A percentile compares a stretch with the other conserved stretches of the same genome.
Evolutionary conservation across 2,113 vertebrate genomes (phyloP).

Genomic region (Rhinopomastus cyanomelas): DNA sequence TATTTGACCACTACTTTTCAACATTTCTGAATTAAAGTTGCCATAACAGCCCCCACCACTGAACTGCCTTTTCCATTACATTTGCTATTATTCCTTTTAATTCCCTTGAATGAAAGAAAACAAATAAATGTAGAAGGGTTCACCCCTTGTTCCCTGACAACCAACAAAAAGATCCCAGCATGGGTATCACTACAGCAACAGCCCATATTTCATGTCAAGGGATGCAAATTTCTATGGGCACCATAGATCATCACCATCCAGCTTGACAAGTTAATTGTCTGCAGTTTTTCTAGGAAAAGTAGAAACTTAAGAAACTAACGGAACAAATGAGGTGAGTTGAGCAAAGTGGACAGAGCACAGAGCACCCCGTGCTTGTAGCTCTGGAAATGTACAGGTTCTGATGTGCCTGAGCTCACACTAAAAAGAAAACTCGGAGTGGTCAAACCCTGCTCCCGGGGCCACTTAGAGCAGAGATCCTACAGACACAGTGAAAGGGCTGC

Average conservation of each 20-base stretch:
- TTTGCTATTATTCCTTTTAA: neutral
- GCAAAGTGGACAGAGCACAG: neutral
- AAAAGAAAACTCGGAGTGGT: neutral
- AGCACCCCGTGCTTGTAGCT: neutral
- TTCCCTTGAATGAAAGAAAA: neutral
- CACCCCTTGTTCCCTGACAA: neutral
- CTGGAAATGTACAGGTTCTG: neutral
- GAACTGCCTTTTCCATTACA: neutral
- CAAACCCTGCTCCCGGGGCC: neutral
- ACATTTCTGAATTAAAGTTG: neutral
- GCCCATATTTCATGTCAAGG: neutral
- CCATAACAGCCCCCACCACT: neutral
- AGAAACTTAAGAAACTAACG: constrained; percentile 24
- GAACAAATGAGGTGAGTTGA: neutral
- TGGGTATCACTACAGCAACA: neutral
- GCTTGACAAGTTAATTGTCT: constrained; percentile 34
- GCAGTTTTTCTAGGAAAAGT: constrained; percentile 31
- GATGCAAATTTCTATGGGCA: constrained; percentile 21
- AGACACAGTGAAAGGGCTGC: neutral
- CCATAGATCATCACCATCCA: constrained; percentile 10
- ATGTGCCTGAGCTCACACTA: neutral
- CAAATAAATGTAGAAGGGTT: neutral
- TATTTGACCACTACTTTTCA: neutral
- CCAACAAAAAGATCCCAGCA: neutral
- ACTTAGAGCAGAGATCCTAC: neutral